phyloP scores from a whole-genome alignment of 35 echinoderm and acorn worm genomes.

The Lytechinus pictus region DNA sequence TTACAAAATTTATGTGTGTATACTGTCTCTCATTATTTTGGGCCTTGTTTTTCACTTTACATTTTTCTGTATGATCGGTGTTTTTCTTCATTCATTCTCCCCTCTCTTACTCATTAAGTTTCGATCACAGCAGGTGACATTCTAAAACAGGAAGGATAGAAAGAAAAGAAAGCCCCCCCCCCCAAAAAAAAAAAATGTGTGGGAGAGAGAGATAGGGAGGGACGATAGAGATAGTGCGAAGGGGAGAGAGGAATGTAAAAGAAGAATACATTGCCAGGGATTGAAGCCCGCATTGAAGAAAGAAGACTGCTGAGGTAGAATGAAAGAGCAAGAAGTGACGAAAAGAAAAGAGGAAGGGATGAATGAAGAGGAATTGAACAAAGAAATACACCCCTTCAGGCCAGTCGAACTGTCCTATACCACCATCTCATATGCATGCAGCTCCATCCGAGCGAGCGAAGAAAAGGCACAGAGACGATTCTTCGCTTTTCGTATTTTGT shows the following conservation, averaged over 20 bases:
- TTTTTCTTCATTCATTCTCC: background rate
- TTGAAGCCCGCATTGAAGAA: background rate
- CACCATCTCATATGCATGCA: background rate
- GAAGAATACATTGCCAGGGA: background rate
- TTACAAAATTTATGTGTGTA: no score
- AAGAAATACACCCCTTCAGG: background rate
- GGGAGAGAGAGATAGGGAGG: background rate
- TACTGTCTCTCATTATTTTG: no score
- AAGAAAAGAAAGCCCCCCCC: background rate
- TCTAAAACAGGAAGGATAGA: background rate
- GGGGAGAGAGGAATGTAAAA: background rate
- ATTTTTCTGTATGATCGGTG: no score
- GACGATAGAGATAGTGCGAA: background rate
- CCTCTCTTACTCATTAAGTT: background rate
- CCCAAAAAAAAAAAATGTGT: background rate
- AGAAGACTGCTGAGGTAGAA: background rate
- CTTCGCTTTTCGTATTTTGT: slow-evolving; percentile 35
- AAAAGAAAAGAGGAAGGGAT: background rate
- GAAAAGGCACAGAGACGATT: background rate
- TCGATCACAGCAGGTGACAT: background rate
- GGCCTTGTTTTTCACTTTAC: no score
- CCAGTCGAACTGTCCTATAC: background rate
- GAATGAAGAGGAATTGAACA: background rate
- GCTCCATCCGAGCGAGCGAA: background rate
- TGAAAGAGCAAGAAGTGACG: background rate